These are phyloP conservation scores for Cacatua alba DNA, from an alignment of 2,113 vertebrate species.

Conservation along the genomic window DNA sequence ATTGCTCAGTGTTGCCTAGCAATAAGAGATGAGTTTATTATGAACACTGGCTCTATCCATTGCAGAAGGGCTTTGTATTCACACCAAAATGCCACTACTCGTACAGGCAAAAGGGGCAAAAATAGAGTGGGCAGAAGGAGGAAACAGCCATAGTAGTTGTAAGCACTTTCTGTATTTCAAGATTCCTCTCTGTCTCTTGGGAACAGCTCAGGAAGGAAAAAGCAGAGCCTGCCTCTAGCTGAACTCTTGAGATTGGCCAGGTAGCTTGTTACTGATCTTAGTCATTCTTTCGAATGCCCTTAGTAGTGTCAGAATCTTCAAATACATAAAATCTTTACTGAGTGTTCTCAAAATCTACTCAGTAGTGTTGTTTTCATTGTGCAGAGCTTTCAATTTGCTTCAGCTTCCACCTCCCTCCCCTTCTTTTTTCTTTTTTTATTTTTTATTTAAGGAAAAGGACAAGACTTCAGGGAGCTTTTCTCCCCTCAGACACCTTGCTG, in stretches of 20 bases:
- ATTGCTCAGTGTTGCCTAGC: conserved; percentile 84
- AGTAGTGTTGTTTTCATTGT: not conserved
- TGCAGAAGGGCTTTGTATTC: conserved; percentile 58
- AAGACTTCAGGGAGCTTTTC: not conserved
- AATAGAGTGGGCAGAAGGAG: conserved; percentile 42
- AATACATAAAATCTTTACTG: not conserved
- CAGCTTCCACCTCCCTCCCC: not conserved
- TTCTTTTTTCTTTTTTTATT: too few species aligned
- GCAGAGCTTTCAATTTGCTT: not conserved
- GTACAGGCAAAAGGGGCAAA: conserved; percentile 40
- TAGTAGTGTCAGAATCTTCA: not conserved
- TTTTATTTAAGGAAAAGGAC: not conserved
- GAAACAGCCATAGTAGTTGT: not conserved
- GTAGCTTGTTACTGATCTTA: not conserved
- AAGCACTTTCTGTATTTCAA: conserved; percentile 31
- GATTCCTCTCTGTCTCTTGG: not conserved
- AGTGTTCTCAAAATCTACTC: not conserved
- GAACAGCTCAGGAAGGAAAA: not conserved
- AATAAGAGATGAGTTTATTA: conserved; percentile 79
- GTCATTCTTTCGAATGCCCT: not conserved
- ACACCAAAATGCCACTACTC: conserved; percentile 45
- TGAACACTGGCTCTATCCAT: conserved; percentile 75
- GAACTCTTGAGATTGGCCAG: not conserved
- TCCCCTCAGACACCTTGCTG: not conserved
- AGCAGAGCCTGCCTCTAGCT: not conserved